Base-by-base conservation (phyloP, 2,797 vertebrate species). In the Spinibarbus caldwelli region DNA sequence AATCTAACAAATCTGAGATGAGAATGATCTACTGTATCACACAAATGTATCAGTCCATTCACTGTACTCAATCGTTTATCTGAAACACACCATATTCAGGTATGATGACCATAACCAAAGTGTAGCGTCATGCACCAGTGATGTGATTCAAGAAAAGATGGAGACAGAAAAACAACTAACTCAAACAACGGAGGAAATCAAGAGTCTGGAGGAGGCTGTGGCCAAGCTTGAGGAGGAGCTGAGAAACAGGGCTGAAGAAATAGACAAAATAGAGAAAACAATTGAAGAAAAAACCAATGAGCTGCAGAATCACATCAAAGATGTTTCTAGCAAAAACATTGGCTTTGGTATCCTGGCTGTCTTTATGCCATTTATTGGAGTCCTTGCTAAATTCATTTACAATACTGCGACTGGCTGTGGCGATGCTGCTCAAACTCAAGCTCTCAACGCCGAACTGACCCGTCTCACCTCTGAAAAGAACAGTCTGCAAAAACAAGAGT, bases 81-180 rank as follows among this genome's bases (percentile, higher is more conserved):
- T 36, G 34, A 36, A 36, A 4, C 34, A 5, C 36, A 36, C 36
- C 36, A 36, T 36, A 36, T 36, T 36, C 5, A 85, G 83, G 36
- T 85, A 78, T 11, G 34, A 36, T 36, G 66, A 57, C 1, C 2
- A 43, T 19, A 78, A 62, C 64, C 12, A 2, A 7, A 19, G 57
- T 5, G 47, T 84, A 45, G 75, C 75, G 15, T 45, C 64, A 38
- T 29, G 64, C 38, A 85, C 76, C 47, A 85, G 66, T 78, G 75
- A 85, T 9, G 41, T 78, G 34, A 34, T 71, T 29, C 4, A 36
- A 23, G 83, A 68, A 70, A 70, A 84, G 19, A 5, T 6, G 1
- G 47, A 70, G 36, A 78, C 17, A 10, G 26, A 43, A 72, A 62
- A 43, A 3, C 2, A 31, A 12, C 29, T 9, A 59, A 7, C 3